Conservation (phyloP, 2,797 vertebrate genomes). For the Limosa lapponica region DNA sequence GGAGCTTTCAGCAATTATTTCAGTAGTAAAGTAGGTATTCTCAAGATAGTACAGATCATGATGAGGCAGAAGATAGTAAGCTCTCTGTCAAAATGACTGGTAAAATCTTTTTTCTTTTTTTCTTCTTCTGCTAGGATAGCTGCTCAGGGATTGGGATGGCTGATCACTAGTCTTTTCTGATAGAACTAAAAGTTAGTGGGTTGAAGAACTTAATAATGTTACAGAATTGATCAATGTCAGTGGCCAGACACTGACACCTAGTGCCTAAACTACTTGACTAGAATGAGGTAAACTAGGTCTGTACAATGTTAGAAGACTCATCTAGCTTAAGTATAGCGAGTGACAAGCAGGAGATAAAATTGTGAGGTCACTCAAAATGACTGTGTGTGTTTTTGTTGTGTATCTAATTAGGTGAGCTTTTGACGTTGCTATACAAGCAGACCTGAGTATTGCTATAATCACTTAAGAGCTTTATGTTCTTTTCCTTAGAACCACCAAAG, state of each 20-base stretch:
- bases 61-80: conserved; percentile 85
- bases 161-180: background rate
- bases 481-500: conserved; percentile 76
- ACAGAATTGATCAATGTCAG: background rate
- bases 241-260: conserved; percentile 63
- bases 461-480: background rate
- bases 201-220: background rate
- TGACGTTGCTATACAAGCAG: background rate
- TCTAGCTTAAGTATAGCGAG: background rate
- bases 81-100: conserved; percentile 77
- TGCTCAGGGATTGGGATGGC: background rate
- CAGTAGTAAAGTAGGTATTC: too few species aligned
- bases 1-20: too few species aligned
- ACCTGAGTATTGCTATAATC: background rate
- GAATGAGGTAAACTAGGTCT: background rate
- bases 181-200: background rate
- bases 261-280: background rate
- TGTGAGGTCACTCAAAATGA: background rate
- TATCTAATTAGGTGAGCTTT: background rate
- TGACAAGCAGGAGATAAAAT: background rate
- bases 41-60: conserved; percentile 83
- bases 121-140: background rate
- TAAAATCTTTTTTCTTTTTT: conserved; percentile 61
- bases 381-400: rapidly evolving
- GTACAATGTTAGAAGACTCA: background rate